Conservation (phyloP, 2,888 invertebrate species). For the Protodeltote pygarga region DNA sequence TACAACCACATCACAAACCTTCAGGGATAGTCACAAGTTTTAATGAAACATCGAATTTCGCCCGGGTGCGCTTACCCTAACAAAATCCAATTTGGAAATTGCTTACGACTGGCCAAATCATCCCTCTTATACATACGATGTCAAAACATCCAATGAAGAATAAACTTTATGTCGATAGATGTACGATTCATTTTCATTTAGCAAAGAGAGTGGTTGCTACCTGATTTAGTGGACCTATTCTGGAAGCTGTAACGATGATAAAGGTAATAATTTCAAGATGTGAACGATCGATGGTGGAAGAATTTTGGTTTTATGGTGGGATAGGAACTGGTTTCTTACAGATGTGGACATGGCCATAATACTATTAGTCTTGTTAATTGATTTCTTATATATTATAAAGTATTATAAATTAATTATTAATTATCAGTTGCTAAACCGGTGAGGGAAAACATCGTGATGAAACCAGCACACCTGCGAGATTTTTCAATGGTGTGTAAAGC, state of each 20-base stretch:
- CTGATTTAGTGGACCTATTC: conserved; percentile 51
- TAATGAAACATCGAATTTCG: conserved; percentile 58
- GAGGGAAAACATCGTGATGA: no score
- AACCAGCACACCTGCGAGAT: no score
- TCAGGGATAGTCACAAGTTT: conserved; percentile 53
- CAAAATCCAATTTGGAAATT: conserved; percentile 73
- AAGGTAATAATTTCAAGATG: conserved; percentile 49
- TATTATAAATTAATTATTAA: no score
- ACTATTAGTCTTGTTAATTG: conserved; percentile 9
- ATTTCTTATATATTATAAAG: background rate
- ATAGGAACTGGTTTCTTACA: conserved; percentile 19
- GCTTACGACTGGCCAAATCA: conserved; percentile 68
- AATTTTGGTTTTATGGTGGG: conserved; percentile 24
- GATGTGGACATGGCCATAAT: conserved; percentile 13
- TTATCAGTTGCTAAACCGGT: no score
- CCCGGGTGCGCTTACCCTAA: conserved; percentile 49
- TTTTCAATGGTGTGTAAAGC: no score
- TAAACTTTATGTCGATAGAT: conserved; percentile 46
- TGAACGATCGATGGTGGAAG: conserved; percentile 22
- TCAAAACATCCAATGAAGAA: conserved; percentile 47
- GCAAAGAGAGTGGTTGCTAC: conserved; percentile 23
- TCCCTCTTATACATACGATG: conserved; percentile 54
- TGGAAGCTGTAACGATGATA: conserved; percentile 52
- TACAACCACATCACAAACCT: conserved; percentile 31
- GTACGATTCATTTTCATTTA: conserved; percentile 50